These are phyloP conservation scores for Caloenas nicobarica DNA, from an alignment of 2,113 vertebrate species.

Conservation along the genomic window DNA sequence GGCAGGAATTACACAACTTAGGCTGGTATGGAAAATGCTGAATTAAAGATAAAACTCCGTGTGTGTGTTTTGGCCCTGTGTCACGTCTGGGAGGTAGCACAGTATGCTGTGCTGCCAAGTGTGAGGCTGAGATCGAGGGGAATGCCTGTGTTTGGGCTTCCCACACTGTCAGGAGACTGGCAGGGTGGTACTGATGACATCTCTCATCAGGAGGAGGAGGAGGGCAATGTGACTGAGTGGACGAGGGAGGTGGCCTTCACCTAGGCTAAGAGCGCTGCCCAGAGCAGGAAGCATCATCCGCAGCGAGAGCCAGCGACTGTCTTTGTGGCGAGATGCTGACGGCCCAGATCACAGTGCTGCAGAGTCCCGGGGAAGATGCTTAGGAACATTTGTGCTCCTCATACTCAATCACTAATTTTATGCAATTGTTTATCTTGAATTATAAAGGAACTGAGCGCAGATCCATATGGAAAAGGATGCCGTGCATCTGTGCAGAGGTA, in stretches of 20 bases:
- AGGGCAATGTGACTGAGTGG: neutral
- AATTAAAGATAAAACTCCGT: neutral
- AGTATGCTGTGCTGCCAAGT: neutral
- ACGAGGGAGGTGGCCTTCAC: neutral
- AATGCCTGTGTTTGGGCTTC: neutral
- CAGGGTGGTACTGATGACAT: neutral
- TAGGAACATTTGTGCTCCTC: neutral
- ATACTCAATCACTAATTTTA: neutral
- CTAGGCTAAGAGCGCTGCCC: neutral
- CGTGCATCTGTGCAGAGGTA: neutral
- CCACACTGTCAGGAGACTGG: neutral
- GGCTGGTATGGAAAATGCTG: neutral
- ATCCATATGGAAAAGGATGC: slow-evolving; percentile 28
- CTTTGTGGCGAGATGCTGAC: neutral
- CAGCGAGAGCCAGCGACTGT: neutral
- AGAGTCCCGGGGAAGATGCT: neutral
- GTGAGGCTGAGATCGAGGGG: neutral
- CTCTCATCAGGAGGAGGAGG: neutral
- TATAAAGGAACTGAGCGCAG: neutral
- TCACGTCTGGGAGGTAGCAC: neutral
- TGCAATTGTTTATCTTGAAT: neutral
- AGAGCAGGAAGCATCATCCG: fast-evolving
- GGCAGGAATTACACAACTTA: neutral
- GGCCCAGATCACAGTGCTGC: neutral
- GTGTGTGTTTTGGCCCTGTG: neutral